A percentile compares a stretch with the other conserved stretches of the same genome.
Evolutionary conservation across 1,140 invertebrate genomes (phyloP).

Genomic region (Sinonovacula constricta): DNA sequence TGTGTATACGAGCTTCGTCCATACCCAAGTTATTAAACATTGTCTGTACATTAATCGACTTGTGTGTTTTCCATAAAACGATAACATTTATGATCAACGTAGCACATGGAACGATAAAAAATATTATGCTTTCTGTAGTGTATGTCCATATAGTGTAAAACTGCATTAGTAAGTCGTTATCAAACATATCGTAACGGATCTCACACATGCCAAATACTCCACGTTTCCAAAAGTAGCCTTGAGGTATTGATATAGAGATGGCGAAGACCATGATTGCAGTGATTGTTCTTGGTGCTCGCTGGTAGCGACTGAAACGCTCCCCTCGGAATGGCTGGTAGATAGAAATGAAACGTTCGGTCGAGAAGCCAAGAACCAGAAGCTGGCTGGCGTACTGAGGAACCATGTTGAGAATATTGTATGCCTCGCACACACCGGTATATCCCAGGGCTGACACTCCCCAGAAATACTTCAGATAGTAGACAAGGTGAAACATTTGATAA

Average conservation of each 20-base stretch:
- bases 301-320: constrained; percentile 56
- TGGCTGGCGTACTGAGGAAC: constrained; percentile 64
- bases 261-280: constrained; percentile 47
- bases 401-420: constrained; percentile 62
- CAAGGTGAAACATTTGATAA: constrained; percentile 57
- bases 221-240: constrained; percentile 68
- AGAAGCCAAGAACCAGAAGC: constrained; percentile 84
- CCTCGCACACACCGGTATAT: constrained; percentile 52
- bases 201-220: constrained; percentile 45
- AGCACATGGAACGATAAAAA: constrained; percentile 54
- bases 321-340: constrained; percentile 92
- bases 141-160: constrained; percentile 65
- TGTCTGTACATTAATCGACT: constrained; percentile 43
- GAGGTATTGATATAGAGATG: constrained; percentile 54
- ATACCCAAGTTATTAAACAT: not conserved
- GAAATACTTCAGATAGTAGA: constrained; percentile 57
- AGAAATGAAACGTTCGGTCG: constrained; percentile 95
- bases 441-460: constrained; percentile 57
- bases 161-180: not conserved
- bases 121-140: constrained; percentile 64
- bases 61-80: constrained; percentile 60
- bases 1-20: constrained; percentile 1
- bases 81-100: constrained; percentile 64
- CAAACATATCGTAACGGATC: constrained; percentile 1
- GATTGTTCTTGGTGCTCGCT: constrained; percentile 59